Conservation (phyloP, 2,797 vertebrate species). For the Microchirus variegatus region DNA sequence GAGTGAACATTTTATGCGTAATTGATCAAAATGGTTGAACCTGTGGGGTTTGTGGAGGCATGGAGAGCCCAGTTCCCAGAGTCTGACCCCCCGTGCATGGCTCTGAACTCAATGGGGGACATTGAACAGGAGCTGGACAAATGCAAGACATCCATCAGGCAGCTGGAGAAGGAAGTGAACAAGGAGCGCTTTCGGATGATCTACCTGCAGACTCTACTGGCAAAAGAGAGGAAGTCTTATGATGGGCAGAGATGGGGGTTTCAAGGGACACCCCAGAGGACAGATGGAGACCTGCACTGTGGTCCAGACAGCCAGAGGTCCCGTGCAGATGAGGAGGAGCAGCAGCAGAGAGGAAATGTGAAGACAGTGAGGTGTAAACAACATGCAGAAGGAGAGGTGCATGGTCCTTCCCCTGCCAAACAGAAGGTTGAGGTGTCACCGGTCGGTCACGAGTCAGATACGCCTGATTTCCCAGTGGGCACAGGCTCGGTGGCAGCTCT, state of each 20-base stretch:
- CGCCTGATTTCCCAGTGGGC: conserved; percentile 74
- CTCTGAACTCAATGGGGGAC: conserved; percentile 89
- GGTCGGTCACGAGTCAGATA: conserved; percentile 73
- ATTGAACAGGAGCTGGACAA: conserved; percentile 96
- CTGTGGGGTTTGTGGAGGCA: conserved; percentile 95
- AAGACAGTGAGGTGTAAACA: conserved; percentile 76
- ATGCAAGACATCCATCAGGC: conserved; percentile 92
- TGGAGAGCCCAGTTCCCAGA: conserved; percentile 98
- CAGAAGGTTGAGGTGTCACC: conserved; percentile 75
- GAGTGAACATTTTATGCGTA: conserved; percentile 35
- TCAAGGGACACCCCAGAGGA: conserved; percentile 73
- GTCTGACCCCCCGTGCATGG: conserved; percentile 95
- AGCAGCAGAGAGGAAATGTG: conserved; percentile 34
- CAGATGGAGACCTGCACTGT: conserved; percentile 54
- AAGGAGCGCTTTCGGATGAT: conserved; percentile 99
- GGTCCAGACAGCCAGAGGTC: conserved; percentile 39
- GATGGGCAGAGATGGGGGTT: conserved; percentile 96
- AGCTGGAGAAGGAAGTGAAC: conserved; percentile 96
- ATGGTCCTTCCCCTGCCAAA: conserved; percentile 79
- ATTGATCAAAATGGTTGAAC: conserved; percentile 87
- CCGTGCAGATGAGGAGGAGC: conserved; percentile 50
- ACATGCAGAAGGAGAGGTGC: conserved; percentile 76
- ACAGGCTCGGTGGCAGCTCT: conserved; percentile 90
- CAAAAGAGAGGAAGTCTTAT: conserved; percentile 95
- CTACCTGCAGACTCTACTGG: conserved; percentile 97